These are phyloP conservation scores for Atta cephalotes DNA, from an alignment of 1,140 invertebrate species.

Conservation along the genomic window DNA sequence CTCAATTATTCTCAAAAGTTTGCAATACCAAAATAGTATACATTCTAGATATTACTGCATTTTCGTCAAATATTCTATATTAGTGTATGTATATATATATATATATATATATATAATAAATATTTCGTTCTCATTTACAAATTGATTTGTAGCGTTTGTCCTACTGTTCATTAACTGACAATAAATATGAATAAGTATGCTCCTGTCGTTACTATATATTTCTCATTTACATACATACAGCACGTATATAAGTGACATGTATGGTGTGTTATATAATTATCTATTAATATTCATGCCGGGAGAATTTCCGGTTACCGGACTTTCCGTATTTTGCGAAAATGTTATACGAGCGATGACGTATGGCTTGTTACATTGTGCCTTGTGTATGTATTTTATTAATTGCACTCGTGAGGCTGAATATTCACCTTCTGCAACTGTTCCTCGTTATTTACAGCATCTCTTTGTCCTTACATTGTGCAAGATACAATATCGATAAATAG, in stretches of 20 bases:
- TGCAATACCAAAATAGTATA: too few relatives aligned
- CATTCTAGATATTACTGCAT: too few relatives aligned
- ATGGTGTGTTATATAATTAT: constrained; percentile 34
- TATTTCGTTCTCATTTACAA: neutral
- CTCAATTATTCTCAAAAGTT: neutral
- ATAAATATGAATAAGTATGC: constrained; percentile 4
- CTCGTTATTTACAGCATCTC: neutral
- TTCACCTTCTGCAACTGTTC: neutral
- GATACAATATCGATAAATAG: neutral
- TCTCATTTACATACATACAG: neutral
- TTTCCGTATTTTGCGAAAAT: constrained; percentile 29
- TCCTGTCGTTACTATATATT: neutral
- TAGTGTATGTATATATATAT: neutral
- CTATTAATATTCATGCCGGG: constrained; percentile 41
- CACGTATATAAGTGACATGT: neutral
- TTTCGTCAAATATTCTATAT: too few relatives aligned
- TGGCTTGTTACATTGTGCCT: neutral
- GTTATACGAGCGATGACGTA: constrained; percentile 28
- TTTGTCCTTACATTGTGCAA: neutral
- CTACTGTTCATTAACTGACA: constrained; percentile 3
- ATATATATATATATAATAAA: too few relatives aligned
- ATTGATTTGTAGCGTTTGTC: neutral
- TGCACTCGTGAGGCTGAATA: constrained; percentile 14
- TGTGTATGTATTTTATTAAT: constrained; percentile 37
- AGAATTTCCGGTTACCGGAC: constrained; percentile 17